Evolutionary conservation across 2,888 invertebrate genomes (phyloP).

Genomic region (Agrotis clavis): DNA sequence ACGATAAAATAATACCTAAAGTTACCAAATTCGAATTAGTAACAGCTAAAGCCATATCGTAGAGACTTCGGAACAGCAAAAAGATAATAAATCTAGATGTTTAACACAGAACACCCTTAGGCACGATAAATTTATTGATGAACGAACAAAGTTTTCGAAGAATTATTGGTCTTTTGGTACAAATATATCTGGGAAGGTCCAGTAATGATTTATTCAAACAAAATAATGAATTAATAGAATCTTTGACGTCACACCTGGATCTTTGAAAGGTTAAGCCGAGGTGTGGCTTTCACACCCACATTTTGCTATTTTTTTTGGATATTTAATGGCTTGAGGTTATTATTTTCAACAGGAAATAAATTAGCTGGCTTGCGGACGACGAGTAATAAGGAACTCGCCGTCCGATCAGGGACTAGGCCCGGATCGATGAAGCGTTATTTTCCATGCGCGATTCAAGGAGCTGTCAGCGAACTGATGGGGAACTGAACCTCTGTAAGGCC

Average conservation of each 20-base stretch:
- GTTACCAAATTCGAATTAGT: background rate
- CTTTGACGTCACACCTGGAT: background rate
- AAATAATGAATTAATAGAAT: slow-evolving; percentile 11
- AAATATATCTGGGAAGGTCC: slow-evolving; percentile 17
- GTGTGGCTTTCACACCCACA: too few species aligned
- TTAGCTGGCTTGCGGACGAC: too few species aligned
- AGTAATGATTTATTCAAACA: slow-evolving; percentile 25
- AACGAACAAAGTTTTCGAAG: slow-evolving; percentile 38
- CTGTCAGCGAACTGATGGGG: too few species aligned
- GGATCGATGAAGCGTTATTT: too few species aligned
- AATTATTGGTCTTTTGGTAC: slow-evolving; percentile 43
- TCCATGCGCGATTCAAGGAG: too few species aligned
- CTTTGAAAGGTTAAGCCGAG: too few species aligned
- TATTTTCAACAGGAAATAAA: too few species aligned
- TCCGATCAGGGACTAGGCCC: too few species aligned
- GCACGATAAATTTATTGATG: slow-evolving; percentile 48
- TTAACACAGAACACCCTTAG: slow-evolving; percentile 33
- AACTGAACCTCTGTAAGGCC: too few species aligned
- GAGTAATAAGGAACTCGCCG: too few species aligned
- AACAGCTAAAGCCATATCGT: background rate
- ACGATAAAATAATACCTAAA: background rate
- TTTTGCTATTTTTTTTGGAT: too few species aligned
- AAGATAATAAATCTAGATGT: slow-evolving; percentile 47
- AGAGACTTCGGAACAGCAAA: slow-evolving; percentile 9
- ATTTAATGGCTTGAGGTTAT: too few species aligned